phyloP scores from a whole-genome alignment of 1,140 invertebrate genomes.

The Caerostris extrusa region DNA sequence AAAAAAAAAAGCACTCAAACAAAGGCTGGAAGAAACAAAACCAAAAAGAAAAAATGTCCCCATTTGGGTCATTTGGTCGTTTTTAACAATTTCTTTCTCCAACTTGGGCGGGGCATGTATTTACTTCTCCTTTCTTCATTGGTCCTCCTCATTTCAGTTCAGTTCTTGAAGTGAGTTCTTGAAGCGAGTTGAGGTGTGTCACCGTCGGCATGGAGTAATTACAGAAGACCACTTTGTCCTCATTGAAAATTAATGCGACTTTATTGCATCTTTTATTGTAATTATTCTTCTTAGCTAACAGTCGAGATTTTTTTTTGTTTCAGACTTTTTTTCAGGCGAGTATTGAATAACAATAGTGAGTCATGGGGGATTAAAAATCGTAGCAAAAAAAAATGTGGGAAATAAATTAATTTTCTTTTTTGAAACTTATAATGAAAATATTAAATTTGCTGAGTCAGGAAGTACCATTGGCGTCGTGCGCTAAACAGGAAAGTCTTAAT shows the following conservation, averaged over 20 bases:
- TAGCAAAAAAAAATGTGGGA: neutral
- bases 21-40: constrained; percentile 18
- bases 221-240: constrained; percentile 57
- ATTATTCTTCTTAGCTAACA: constrained; percentile 31
- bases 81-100: constrained; percentile 29
- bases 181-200: constrained; percentile 48
- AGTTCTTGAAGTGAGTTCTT: neutral
- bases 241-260: constrained; percentile 66
- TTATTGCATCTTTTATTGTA: constrained; percentile 61
- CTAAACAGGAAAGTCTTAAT: too few species aligned
- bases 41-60: constrained; percentile 36
- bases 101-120: constrained; percentile 7
- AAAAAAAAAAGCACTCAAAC: neutral
- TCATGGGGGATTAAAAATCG: neutral
- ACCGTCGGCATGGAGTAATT: constrained; percentile 50
- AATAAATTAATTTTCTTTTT: neutral
- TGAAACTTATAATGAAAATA: neutral
- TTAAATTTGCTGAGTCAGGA: neutral
- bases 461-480: neutral
- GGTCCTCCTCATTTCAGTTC: constrained; percentile 4
- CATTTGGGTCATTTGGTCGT: constrained; percentile 45
- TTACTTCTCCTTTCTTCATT: constrained; percentile 9
- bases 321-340: neutral
- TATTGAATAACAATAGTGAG: neutral
- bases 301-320: neutral